These are phyloP conservation scores for Cyprinodon diabolis DNA, from an alignment of 2,797 vertebrate genomes.

Conservation along the genomic window DNA sequence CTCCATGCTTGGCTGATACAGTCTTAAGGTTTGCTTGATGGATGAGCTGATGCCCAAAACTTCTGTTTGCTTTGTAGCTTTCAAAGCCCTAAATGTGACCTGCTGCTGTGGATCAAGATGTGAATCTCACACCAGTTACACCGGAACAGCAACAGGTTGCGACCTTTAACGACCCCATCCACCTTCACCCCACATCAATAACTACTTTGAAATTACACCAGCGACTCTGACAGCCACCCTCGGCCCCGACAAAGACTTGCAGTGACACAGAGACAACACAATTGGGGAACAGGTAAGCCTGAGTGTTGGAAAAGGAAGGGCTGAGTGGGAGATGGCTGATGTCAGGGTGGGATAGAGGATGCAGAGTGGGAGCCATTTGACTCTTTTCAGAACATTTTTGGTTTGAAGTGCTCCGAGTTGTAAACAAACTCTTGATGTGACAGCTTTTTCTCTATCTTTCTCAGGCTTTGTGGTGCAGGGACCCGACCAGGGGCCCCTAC, in stretches of 20 bases:
- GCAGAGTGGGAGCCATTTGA: constrained; percentile 76
- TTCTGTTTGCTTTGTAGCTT: constrained; percentile 85
- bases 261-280: constrained; percentile 75
- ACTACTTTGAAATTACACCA: constrained; percentile 76
- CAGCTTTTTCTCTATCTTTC: constrained; percentile 78
- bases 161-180: constrained; percentile 80
- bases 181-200: constrained; percentile 73
- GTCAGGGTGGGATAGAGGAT: constrained; percentile 25
- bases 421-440: constrained; percentile 82
- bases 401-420: constrained; percentile 60
- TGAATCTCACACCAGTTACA: constrained; percentile 75
- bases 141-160: constrained; percentile 79
- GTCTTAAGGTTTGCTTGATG: constrained; percentile 76
- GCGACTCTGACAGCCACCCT: constrained; percentile 41
- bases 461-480: constrained; percentile 69
- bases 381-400: constrained; percentile 75
- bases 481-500: constrained; percentile 61
- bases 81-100: constrained; percentile 80
- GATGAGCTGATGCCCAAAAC: constrained; percentile 80
- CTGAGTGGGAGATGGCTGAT: constrained; percentile 15
- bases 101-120: constrained; percentile 81
- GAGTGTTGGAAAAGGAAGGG: constrained; percentile 44
- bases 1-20: constrained; percentile 76
- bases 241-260: constrained; percentile 56
- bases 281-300: constrained; percentile 77